Percentiles rank a stretch among this genome's conserved stretches.
These are phyloP conservation scores for Helicolenus hilgendorfi DNA, from an alignment of 2,797 vertebrate genomes.

Conservation along the genomic window DNA sequence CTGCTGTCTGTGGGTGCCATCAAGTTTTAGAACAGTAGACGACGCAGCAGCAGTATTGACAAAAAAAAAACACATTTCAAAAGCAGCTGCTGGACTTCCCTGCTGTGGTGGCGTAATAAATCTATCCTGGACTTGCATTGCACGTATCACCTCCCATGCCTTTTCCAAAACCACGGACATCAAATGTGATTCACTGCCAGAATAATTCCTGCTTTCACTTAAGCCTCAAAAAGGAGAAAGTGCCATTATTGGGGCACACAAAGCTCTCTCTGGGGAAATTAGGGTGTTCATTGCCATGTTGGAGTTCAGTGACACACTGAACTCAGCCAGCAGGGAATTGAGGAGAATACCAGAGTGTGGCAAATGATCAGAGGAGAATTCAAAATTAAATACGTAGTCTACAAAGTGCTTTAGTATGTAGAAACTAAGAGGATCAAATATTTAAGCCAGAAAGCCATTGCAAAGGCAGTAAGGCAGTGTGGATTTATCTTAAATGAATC, in stretches of 20 bases:
- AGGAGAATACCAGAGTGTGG: not conserved
- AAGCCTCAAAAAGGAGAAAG: constrained; percentile 44
- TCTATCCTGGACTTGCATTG: constrained; percentile 8
- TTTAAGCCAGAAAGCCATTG: constrained; percentile 19
- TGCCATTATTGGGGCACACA: constrained; percentile 17
- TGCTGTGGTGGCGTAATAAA: constrained; percentile 20
- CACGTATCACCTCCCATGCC: not conserved
- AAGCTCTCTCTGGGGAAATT: constrained; percentile 55
- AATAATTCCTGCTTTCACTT: constrained; percentile 56
- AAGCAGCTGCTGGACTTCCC: constrained; percentile 1
- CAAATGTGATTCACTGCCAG: constrained; percentile 16
- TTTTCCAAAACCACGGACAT: constrained; percentile 19
- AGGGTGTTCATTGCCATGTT: constrained; percentile 29
- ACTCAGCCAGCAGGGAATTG: constrained; percentile 15
- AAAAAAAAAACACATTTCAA: constrained; percentile 16
- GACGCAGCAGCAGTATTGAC: not conserved
- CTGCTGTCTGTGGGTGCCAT: not conserved
- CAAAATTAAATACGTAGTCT: constrained; percentile 33
- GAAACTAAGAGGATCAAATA: constrained; percentile 33
- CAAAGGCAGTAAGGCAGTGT: not conserved
- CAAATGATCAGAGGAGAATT: constrained; percentile 34
- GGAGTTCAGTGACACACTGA: constrained; percentile 45
- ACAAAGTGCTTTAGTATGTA: constrained; percentile 29
- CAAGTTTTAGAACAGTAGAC: not conserved
- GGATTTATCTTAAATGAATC: constrained; percentile 44